A percentile compares a stretch with the other conserved stretches of the same genome.
These are phyloP conservation scores for Lagopus leucura DNA, from an alignment of 2,113 vertebrate genomes.

Conservation along the genomic window DNA sequence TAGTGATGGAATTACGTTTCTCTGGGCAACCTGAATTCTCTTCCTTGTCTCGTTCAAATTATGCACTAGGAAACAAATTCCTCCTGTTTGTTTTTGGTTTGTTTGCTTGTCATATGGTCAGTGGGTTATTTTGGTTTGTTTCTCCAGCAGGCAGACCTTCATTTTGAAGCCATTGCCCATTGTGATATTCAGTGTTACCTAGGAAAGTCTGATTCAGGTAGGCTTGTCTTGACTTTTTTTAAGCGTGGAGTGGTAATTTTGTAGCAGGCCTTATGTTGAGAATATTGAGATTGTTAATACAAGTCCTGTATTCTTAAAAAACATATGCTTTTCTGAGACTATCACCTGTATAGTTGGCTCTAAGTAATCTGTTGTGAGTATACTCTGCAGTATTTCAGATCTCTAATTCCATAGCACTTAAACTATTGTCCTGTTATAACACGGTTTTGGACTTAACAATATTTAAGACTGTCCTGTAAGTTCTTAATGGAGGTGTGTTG, in stretches of 20 bases:
- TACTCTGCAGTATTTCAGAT: neutral
- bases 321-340: neutral
- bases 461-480: neutral
- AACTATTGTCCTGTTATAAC: neutral
- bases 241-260: constrained; percentile 1
- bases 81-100: constrained; percentile 28
- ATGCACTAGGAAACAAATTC: neutral
- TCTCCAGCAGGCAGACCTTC: constrained; percentile 80
- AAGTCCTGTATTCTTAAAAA: neutral
- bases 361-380: neutral
- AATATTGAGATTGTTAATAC: neutral
- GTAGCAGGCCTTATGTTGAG: neutral
- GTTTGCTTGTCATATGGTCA: constrained; percentile 3
- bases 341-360: neutral
- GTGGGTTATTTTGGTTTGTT: constrained; percentile 33
- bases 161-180: constrained; percentile 85
- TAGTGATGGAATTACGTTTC: neutral
- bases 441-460: neutral
- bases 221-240: constrained; percentile 21
- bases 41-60: neutral
- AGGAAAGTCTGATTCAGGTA: constrained; percentile 88
- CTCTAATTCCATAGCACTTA: neutral
- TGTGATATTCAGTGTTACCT: constrained; percentile 90
- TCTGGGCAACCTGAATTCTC: neutral
- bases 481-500: neutral